Conservation (phyloP, 1,140 invertebrate species). For the Pachyrhynchus sulphureomaculatus region DNA sequence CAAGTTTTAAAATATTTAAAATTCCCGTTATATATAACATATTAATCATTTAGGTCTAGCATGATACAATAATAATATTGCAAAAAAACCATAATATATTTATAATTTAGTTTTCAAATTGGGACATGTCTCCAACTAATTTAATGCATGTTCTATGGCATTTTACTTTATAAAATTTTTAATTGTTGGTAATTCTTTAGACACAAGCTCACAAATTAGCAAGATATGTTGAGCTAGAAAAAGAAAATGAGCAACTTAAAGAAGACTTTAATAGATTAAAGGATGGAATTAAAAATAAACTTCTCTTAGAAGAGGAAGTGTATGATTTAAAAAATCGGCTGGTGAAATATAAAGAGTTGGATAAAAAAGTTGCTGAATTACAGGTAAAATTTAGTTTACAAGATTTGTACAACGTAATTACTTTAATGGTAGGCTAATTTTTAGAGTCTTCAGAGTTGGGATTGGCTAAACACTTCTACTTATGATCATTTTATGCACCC, state of each 20-base stretch:
- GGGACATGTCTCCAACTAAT: neutral
- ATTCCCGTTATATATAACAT: neutral
- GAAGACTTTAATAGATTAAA: conserved; percentile 57
- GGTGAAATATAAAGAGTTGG: conserved; percentile 55
- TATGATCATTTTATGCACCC: neutral
- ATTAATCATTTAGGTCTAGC: no score
- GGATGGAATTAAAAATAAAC: conserved; percentile 60
- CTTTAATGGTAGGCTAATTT: no score
- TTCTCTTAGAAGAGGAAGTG: conserved; percentile 65
- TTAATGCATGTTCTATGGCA: neutral
- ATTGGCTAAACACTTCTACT: neutral
- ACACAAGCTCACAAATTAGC: conserved; percentile 59
- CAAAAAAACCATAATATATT: no score
- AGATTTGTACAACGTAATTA: no score
- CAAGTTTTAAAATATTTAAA: neutral
- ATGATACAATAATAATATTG: no score
- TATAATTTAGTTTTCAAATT: neutral
- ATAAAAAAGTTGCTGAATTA: conserved; percentile 57
- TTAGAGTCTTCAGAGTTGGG: no score
- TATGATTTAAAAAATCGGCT: conserved; percentile 59
- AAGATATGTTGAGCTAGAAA: conserved; percentile 60
- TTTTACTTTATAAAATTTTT: neutral
- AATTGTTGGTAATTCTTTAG: conserved; percentile 44
- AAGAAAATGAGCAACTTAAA: conserved; percentile 57
- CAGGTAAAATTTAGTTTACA: conserved; percentile 55